Conservation (phyloP, 2,113 vertebrate genomes). For the Ammodytes marinus region DNA sequence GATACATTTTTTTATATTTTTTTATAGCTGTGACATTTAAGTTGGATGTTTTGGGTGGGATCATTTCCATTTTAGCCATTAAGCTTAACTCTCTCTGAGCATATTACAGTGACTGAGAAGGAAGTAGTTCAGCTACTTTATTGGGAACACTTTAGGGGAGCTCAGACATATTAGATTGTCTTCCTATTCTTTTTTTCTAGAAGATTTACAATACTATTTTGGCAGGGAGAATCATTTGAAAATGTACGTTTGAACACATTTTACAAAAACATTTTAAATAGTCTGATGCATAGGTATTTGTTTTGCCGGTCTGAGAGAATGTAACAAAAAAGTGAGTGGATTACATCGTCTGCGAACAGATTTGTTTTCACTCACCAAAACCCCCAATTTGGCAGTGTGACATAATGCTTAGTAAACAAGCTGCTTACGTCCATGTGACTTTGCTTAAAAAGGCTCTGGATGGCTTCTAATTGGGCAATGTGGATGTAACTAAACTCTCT, state of each 20-base stretch:
- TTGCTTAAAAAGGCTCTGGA: neutral
- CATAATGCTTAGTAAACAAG: slow-evolving; percentile 52
- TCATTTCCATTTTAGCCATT: slow-evolving; percentile 35
- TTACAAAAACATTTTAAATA: too few relatives aligned
- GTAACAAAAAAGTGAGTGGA: slow-evolving; percentile 3
- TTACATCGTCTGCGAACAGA: slow-evolving; percentile 28
- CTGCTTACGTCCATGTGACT: slow-evolving; percentile 60
- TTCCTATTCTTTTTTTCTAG: neutral
- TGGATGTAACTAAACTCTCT: slow-evolving; percentile 8
- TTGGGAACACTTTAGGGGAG: neutral
- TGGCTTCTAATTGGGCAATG: slow-evolving; percentile 28
- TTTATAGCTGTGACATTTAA: slow-evolving; percentile 25
- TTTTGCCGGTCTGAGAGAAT: neutral
- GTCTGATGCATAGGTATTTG: neutral
- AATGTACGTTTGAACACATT: too few relatives aligned
- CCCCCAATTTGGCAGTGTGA: slow-evolving; percentile 48
- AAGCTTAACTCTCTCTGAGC: neutral
- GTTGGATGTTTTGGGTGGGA: slow-evolving; percentile 9
- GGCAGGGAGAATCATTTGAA: neutral
- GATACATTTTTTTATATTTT: slow-evolving; percentile 39
- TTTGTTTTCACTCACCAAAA: slow-evolving; percentile 56
- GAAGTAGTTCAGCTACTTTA: neutral
- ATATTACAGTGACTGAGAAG: slow-evolving; percentile 31
- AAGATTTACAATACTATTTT: neutral
- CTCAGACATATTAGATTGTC: neutral